A percentile compares a stretch with the other conserved stretches of the same genome.
Conservation (phyloP, 2,888 invertebrate species). For the Cantharis rustica region DNA sequence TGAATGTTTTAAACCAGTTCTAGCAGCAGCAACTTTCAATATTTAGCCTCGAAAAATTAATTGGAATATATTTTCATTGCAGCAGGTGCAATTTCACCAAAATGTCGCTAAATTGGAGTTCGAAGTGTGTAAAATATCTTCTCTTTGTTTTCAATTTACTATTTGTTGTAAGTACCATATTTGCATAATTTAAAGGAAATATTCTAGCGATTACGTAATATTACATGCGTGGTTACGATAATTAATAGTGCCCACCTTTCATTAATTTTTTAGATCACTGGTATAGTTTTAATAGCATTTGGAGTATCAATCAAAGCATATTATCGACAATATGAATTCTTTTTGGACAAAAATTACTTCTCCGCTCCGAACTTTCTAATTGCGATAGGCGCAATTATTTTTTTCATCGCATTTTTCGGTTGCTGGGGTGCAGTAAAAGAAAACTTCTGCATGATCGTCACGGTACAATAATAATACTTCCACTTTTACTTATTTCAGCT, state of each 20-base stretch:
- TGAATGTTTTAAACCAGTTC: background rate
- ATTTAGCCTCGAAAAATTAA: background rate
- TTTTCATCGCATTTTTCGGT: slow-evolving; percentile 92
- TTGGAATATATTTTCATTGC: background rate
- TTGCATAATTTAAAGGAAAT: background rate
- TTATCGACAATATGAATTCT: slow-evolving; percentile 75
- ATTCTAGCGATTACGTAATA: slow-evolving; percentile 16
- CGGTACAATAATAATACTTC: slow-evolving; percentile 60
- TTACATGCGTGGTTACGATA: background rate
- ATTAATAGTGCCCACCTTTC: slow-evolving; percentile 7
- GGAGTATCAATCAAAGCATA: slow-evolving; percentile 78
- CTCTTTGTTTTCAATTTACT: slow-evolving; percentile 84
- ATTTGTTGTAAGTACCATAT: slow-evolving; percentile 68
- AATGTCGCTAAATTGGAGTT: slow-evolving; percentile 48
- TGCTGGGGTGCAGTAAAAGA: slow-evolving; percentile 96
- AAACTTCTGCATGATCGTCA: slow-evolving; percentile 91
- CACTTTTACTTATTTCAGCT: background rate
- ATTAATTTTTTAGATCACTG: slow-evolving; percentile 76
- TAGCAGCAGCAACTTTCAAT: background rate
- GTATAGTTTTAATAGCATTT: slow-evolving; percentile 80
- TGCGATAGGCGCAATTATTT: slow-evolving; percentile 85
- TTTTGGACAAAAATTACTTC: slow-evolving; percentile 81
- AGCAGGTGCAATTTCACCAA: slow-evolving; percentile 18
- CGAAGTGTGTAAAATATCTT: slow-evolving; percentile 77
- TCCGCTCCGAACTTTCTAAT: slow-evolving; percentile 86